Evolutionary conservation across 2,888 invertebrate genomes (phyloP).

Genomic region (Lepidochrysops patricia): DNA sequence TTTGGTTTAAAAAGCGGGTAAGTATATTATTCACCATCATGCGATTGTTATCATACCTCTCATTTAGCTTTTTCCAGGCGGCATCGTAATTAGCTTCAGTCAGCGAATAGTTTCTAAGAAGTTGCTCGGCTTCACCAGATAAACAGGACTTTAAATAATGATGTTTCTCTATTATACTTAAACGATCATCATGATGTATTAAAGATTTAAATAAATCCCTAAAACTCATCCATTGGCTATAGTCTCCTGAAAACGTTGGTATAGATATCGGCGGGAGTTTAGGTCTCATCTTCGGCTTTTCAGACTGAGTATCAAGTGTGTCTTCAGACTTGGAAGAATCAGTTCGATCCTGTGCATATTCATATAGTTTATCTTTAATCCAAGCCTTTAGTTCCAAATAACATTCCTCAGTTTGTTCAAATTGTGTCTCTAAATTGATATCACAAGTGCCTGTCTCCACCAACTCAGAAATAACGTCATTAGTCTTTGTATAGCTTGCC

Average conservation of each 20-base stretch:
- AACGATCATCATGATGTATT: not conserved
- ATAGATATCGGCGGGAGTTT: constrained; percentile 2
- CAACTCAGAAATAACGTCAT: not conserved
- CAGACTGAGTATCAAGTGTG: not conserved
- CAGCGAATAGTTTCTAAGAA: constrained; percentile 13
- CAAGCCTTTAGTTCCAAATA: constrained; percentile 2
- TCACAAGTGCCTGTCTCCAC: not conserved
- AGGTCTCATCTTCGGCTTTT: not conserved
- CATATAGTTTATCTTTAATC: not conserved
- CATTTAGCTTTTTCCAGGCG: constrained; percentile 23
- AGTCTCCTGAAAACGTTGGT: constrained; percentile 13
- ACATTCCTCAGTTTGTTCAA: not conserved
- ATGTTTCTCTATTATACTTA: constrained; percentile 7
- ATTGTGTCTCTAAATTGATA: not conserved
- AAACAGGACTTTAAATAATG: constrained; percentile 12
- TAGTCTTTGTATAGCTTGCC: not conserved
- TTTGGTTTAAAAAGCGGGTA: constrained; percentile 25
- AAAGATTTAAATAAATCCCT: constrained; percentile 13
- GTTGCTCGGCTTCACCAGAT: constrained; percentile 15
- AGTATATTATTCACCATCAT: constrained; percentile 22
- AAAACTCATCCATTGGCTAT: constrained; percentile 15
- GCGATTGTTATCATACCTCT: constrained; percentile 24
- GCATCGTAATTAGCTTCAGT: constrained; percentile 24
- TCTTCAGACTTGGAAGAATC: not conserved
- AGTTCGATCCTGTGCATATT: not conserved